A percentile compares a stretch with the other conserved stretches of the same genome.
Evolutionary conservation across 35 echinoderm and acorn worm genomes (phyloP).

Genomic region (Anneissia japonica): DNA sequence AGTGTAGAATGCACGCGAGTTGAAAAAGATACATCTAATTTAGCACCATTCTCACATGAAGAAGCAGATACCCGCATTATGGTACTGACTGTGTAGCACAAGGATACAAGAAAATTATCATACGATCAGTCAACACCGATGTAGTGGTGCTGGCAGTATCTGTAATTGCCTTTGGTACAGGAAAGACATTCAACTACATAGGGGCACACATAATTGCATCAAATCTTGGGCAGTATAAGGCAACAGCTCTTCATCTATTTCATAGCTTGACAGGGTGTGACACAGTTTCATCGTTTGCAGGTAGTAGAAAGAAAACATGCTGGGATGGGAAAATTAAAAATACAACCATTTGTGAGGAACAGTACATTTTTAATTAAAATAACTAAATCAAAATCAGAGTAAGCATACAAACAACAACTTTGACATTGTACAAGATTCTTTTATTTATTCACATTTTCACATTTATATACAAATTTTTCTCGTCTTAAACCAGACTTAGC

Average conservation of each 20-base stretch:
- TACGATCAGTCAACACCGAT: slow-evolving; percentile 17
- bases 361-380: no score
- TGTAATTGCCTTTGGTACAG: slow-evolving; percentile 31
- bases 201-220: background rate
- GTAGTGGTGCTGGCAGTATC: slow-evolving; percentile 18
- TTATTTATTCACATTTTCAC: no score
- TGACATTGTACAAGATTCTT: no score
- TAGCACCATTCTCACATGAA: slow-evolving; percentile 37
- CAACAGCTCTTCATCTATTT: background rate
- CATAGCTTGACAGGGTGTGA: slow-evolving; percentile 49
- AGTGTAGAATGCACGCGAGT: background rate
- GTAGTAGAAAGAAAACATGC: slow-evolving; percentile 31
- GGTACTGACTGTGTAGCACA: background rate
- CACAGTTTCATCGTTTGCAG: slow-evolving; percentile 32
- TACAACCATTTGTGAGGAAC: no score
- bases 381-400: no score
- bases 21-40: background rate
- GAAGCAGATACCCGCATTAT: slow-evolving; percentile 1
- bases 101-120: slow-evolving; percentile 1
- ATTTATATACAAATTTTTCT: no score
- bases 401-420: no score
- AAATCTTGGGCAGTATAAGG: background rate
- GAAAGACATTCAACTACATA: slow-evolving; percentile 1
- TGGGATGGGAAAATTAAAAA: no score
- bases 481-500: no score